Conservation (phyloP, 1,140 invertebrate species). For the Pteromalus puparum region DNA sequence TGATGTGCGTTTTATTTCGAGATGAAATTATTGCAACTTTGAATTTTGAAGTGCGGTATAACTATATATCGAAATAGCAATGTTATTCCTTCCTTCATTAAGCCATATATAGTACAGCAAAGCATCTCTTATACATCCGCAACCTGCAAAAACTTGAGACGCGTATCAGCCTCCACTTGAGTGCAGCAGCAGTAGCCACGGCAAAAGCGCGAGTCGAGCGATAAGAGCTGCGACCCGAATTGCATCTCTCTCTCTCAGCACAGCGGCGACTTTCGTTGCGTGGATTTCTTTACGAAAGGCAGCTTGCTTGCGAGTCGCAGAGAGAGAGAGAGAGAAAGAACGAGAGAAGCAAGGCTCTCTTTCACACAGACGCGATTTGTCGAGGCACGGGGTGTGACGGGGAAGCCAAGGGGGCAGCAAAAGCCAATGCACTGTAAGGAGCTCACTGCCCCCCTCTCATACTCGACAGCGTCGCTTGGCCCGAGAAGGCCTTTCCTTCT, state of each 20-base stretch:
- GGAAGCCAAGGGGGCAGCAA: slow-evolving; percentile 42
- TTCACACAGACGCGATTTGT: slow-evolving; percentile 26
- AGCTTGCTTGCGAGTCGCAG: neutral
- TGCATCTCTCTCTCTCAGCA: neutral
- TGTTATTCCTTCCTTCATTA: no score
- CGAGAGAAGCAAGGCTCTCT: slow-evolving; percentile 26
- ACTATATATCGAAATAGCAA: no score
- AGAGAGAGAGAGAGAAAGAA: no score
- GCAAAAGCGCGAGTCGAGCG: neutral
- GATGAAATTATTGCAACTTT: no score
- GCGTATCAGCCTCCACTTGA: no score
- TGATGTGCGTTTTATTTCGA: no score
- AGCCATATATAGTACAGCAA: no score
- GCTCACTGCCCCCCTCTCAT: slow-evolving; percentile 31
- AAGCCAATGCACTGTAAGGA: slow-evolving; percentile 53
- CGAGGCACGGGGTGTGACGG: slow-evolving; percentile 49
- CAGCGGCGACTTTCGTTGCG: slow-evolving; percentile 10
- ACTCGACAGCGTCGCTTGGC: neutral
- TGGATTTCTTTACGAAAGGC: slow-evolving; percentile 42
- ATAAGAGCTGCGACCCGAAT: slow-evolving; percentile 38
- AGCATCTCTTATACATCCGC: no score
- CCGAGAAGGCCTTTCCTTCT: slow-evolving; percentile 12
- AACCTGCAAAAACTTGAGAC: no score
- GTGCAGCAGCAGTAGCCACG: no score
- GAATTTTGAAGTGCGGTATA: no score